These are phyloP conservation scores for Pandion haliaetus DNA, from an alignment of 2,113 vertebrate species.

Conservation along the genomic window DNA sequence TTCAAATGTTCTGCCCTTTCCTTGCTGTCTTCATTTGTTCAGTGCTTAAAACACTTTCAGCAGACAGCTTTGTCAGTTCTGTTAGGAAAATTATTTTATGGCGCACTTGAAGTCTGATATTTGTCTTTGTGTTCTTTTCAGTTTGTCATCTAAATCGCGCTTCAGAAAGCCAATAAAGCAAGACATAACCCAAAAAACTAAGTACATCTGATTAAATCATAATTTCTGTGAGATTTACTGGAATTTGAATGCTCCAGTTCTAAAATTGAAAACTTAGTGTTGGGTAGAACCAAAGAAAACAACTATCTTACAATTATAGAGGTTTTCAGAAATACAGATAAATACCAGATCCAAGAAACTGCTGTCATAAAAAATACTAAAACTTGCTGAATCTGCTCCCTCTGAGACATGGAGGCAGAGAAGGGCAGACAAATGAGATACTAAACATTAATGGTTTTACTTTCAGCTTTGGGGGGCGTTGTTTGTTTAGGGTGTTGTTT, in stretches of 20 bases:
- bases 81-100: slow-evolving; percentile 21
- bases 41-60: background rate
- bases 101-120: background rate
- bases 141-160: background rate
- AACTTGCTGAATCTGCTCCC: background rate
- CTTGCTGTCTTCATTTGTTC: background rate
- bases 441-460: background rate
- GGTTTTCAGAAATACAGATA: background rate
- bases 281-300: background rate
- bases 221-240: background rate
- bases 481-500: background rate
- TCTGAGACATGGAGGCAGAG: background rate
- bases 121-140: background rate
- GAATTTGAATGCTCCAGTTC: background rate
- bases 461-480: background rate
- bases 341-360: background rate
- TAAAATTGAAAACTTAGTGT: background rate
- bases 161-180: background rate
- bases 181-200: background rate
- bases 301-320: background rate
- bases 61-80: slow-evolving; percentile 16
- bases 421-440: background rate
- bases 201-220: background rate
- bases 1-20: background rate
- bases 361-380: background rate